Conservation (phyloP, 1,140 invertebrate species). For the Zelostemma sp. region DNA sequence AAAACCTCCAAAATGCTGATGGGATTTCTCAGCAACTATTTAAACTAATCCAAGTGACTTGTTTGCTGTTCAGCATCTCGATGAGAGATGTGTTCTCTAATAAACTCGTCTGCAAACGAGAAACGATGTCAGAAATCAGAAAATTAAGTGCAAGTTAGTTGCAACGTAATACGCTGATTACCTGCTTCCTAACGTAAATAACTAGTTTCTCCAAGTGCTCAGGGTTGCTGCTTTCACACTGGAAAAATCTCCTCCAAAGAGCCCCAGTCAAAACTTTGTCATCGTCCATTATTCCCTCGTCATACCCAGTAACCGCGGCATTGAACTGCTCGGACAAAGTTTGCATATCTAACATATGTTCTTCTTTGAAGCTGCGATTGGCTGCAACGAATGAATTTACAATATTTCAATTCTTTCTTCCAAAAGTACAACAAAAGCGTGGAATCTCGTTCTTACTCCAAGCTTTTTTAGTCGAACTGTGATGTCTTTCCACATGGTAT, state of each 20-base stretch:
- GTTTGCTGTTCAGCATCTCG: conserved; percentile 60
- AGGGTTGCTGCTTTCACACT: conserved; percentile 73
- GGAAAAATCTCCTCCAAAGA: conserved; percentile 86
- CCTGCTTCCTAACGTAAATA: conserved; percentile 80
- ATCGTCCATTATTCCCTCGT: conserved; percentile 83
- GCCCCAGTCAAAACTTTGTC: conserved; percentile 83
- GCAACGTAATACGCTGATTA: conserved; percentile 56
- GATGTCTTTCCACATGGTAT: conserved; percentile 87
- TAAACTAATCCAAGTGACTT: conserved; percentile 60
- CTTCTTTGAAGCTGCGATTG: conserved; percentile 59
- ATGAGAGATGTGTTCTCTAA: conserved; percentile 64
- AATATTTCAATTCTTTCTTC: too few species aligned
- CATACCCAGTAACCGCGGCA: conserved; percentile 86
- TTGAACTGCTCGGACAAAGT: conserved; percentile 83
- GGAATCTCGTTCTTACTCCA: conserved; percentile 71
- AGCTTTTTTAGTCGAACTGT: conserved; percentile 78
- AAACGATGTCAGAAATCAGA: too few species aligned
- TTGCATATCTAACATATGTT: conserved; percentile 72
- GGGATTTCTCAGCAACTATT: conserved; percentile 16
- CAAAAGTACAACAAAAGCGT: conserved; percentile 1
- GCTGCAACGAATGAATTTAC: conserved; percentile 23
- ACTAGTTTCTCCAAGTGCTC: conserved; percentile 77
- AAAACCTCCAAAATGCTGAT: too few species aligned
- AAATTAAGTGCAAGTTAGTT: too few species aligned
- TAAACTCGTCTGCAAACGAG: conserved; percentile 54